Evolutionary conservation across 2,113 vertebrate species (phyloP).

Genomic region (Trichomycterus rosablanca): DNA sequence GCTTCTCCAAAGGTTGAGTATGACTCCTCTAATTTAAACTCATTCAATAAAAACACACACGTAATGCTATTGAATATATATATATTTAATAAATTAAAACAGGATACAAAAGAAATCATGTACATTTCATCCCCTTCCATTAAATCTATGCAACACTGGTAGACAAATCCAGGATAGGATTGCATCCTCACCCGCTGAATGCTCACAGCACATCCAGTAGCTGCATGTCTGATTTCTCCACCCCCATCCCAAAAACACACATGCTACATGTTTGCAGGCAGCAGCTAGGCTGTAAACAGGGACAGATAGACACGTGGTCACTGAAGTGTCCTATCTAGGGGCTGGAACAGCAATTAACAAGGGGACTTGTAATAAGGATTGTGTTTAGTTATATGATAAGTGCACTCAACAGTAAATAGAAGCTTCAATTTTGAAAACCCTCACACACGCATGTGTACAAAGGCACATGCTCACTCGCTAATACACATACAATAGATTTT

Average conservation of each 20-base stretch:
- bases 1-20: too few species aligned
- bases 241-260: conserved; percentile 55
- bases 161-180: conserved; percentile 39
- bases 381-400: conserved; percentile 61
- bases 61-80: too few species aligned
- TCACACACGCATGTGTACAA: conserved; percentile 39
- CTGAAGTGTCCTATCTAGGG: conserved; percentile 34
- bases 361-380: background rate
- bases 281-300: conserved; percentile 60
- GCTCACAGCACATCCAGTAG: conserved; percentile 17
- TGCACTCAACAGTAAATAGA: too few species aligned
- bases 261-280: conserved; percentile 77
- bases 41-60: too few species aligned
- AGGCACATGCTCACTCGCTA: conserved; percentile 42
- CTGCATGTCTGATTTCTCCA: conserved; percentile 15
- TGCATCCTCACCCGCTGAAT: conserved; percentile 1
- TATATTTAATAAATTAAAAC: conserved; percentile 84
- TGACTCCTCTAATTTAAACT: too few species aligned
- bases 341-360: conserved; percentile 18
- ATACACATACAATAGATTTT: conserved; percentile 52
- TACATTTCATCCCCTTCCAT: conserved; percentile 58
- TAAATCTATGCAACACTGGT: conserved; percentile 45
- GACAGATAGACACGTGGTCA: conserved; percentile 53
- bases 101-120: conserved; percentile 71
- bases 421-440: conserved; percentile 45